Base-by-base conservation (phyloP, 2,113 vertebrate species). In the Colistium nudipinnis region DNA sequence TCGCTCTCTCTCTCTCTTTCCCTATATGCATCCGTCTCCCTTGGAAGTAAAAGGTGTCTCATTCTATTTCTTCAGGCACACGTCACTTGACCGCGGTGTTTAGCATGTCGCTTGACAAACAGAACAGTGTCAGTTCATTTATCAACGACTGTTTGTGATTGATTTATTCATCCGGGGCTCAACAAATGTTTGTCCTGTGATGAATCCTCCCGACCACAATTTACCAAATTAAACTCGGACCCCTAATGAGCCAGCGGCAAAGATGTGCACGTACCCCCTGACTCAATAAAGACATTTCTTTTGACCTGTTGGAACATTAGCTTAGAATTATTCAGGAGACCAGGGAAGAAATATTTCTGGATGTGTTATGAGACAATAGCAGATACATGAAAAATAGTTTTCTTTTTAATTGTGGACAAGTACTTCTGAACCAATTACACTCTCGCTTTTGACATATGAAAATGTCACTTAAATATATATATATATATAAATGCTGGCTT, bases 131-230 rank as follows among this genome's bases (percentile, higher is more conserved):
- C 78, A 73, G 76, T 86, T 85, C 68, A 87, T 88, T 88, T 86
- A 80, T 83, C 85, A 74, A 73, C 47, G 64, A 54, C 53, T 64
- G 76, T 82, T 76, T 72, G 78, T 87, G 86, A 90, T 87, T 88
- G 84, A 88, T 87, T 90, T 87, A 84, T 88, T 86, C 83, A 86
- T 86, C 75, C 30, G 38, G 56, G 54, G 70, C 79, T 87, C 86
- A 70, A 84, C 81, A 87, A 87, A 88, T 87, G 85, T 88, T 89
- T 84, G 81, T 66, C 70, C 81, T 77, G 68, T 20, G 77, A 85
- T 76, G 83, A 82, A 75, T 82, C 73, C 85, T 70, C 74, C 44
- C 56, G 67, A 79, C 78, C 56, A 33, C 68, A 74, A 81, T 82
- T 84, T 83, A 74, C 48, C 72, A 82, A 84, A 87, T 85, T 79